These are phyloP conservation scores for Apomyelois bistriatella DNA, from an alignment of 2,888 invertebrate genomes.

Conservation along the genomic window DNA sequence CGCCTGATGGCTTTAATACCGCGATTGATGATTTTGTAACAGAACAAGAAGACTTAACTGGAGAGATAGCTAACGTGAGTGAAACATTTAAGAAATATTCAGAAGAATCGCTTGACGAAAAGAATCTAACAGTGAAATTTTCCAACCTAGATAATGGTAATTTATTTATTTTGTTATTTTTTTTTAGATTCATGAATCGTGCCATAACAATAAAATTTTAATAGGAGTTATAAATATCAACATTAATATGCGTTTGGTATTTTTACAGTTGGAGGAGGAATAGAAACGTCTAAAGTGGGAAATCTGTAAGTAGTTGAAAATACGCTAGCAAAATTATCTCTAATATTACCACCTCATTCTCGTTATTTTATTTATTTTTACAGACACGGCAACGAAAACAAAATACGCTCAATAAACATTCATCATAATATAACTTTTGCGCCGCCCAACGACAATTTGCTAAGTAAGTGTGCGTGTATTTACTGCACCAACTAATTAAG, in stretches of 20 bases:
- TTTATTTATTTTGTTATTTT: constrained; percentile 24
- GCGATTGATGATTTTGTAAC: neutral
- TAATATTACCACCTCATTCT: neutral
- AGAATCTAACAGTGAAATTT: constrained; percentile 58
- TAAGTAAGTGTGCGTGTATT: constrained; percentile 40
- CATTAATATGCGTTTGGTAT: neutral
- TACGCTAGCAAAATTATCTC: neutral
- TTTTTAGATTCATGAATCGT: constrained; percentile 5
- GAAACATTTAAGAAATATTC: constrained; percentile 25
- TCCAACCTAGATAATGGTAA: constrained; percentile 53
- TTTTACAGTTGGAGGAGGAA: neutral
- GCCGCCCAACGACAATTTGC: constrained; percentile 43
- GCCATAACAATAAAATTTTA: neutral
- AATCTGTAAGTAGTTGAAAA: neutral
- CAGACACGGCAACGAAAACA: neutral
- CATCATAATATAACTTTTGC: constrained; percentile 24
- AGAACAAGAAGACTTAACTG: neutral
- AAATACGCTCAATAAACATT: neutral
- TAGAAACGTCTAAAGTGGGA: neutral
- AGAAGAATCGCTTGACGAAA: constrained; percentile 37
- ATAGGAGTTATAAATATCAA: neutral
- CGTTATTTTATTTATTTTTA: neutral
- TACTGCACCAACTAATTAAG: neutral
- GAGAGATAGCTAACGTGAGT: constrained; percentile 24
- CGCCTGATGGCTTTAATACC: neutral